Conservation (phyloP, 2,113 vertebrate genomes). For the Cololabis saira region DNA sequence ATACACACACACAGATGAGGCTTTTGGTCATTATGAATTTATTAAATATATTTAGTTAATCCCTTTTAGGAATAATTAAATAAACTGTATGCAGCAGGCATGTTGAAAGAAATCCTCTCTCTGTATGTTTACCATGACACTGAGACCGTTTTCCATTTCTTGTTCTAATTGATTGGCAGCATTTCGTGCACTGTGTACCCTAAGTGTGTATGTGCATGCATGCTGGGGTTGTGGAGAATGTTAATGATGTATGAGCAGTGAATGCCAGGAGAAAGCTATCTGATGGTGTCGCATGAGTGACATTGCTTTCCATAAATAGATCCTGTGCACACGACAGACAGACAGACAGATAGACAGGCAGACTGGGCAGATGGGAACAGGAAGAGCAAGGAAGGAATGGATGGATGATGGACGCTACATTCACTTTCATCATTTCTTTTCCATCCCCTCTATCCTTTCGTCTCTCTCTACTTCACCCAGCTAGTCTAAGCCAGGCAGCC, state of each 20-base stretch:
- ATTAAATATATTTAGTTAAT: constrained; percentile 11
- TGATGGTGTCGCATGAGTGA: constrained; percentile 81
- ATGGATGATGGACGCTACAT: constrained; percentile 16
- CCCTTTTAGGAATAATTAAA: constrained; percentile 6
- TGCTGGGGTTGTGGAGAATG: constrained; percentile 64
- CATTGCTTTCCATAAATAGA: constrained; percentile 84
- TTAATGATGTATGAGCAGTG: constrained; percentile 80
- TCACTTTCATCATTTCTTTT: constrained; percentile 12
- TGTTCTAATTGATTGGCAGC: constrained; percentile 51
- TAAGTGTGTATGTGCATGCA: constrained; percentile 13
- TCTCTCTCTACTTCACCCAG: constrained; percentile 35
- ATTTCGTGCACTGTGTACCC: constrained; percentile 17
- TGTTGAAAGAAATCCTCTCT: constrained; percentile 7
- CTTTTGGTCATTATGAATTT: constrained; percentile 1
- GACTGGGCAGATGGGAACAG: constrained; percentile 30
- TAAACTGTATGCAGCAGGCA: neutral
- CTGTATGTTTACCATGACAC: constrained; percentile 5
- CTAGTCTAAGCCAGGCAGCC: constrained; percentile 25
- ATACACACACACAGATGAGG: neutral
- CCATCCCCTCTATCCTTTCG: neutral
- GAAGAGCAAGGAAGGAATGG: constrained; percentile 25
- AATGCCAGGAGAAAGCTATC: constrained; percentile 76
- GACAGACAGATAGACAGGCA: constrained; percentile 51
- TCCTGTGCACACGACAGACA: constrained; percentile 52
- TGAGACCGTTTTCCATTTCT: constrained; percentile 17